Conservation (phyloP, 2,113 vertebrate genomes). For the Marmota monax region DNA sequence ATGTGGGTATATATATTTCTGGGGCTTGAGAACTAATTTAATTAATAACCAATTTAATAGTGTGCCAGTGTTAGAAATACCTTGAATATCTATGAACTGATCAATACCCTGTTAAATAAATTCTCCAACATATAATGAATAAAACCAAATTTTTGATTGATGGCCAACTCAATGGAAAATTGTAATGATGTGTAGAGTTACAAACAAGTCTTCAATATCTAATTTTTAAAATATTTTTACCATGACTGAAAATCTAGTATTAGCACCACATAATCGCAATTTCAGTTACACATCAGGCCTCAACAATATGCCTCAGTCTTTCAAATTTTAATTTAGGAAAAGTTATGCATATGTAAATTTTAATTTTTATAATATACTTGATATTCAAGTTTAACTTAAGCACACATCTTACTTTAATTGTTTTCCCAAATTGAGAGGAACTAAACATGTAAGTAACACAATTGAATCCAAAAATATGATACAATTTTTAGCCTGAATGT, state of each 20-base stretch:
- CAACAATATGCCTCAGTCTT: not conserved
- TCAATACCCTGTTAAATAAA: not conserved
- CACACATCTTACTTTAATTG: not conserved
- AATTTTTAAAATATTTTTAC: not conserved
- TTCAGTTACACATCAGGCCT: not conserved
- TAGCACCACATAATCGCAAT: not conserved
- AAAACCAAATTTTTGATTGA: not conserved
- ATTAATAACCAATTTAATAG: not conserved
- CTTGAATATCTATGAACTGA: not conserved
- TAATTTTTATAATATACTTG: not conserved
- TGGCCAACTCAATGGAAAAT: not conserved
- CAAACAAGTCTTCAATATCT: not conserved
- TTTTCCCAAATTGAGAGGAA: not conserved
- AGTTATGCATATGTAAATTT: not conserved
- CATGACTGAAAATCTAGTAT: not conserved
- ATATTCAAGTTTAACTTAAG: not conserved
- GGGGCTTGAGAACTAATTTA: not conserved
- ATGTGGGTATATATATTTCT: not conserved
- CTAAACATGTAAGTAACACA: not conserved
- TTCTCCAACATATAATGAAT: not conserved
- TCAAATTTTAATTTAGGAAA: not conserved
- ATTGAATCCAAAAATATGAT: not conserved
- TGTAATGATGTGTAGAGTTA: not conserved
- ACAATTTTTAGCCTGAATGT: not conserved
- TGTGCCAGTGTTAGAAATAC: not conserved